Percentiles rank a stretch among this genome's conserved stretches.
phyloP scores from a whole-genome alignment of 2,888 invertebrate species.

The Orchesella flavescens region DNA sequence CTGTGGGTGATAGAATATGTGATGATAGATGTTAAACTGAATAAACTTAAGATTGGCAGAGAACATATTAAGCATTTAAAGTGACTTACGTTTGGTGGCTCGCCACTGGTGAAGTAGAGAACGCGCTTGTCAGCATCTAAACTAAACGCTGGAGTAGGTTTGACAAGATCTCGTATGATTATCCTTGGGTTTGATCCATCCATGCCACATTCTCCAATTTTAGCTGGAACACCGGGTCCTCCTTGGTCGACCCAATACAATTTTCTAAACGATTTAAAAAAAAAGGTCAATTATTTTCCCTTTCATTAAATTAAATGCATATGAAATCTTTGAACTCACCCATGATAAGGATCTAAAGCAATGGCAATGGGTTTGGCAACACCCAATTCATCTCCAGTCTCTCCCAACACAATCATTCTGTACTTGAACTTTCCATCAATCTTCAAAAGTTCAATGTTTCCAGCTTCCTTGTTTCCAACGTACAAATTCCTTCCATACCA shows the following conservation, averaged over 20 bases:
- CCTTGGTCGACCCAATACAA: slow-evolving; percentile 98
- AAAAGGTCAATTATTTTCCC: too few species aligned
- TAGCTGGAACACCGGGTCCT: slow-evolving; percentile 88
- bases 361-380: slow-evolving; percentile 91
- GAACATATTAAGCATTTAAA: too few species aligned
- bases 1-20: too few species aligned
- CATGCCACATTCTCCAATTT: slow-evolving; percentile 89
- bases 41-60: too few species aligned
- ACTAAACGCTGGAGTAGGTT: slow-evolving; percentile 84
- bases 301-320: too few species aligned
- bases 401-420: slow-evolving; percentile 88
- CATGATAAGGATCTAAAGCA: slow-evolving; percentile 93
- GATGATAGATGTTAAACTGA: too few species aligned
- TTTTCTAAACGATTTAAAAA: slow-evolving; percentile 77
- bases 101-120: slow-evolving; percentile 90
- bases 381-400: slow-evolving; percentile 87
- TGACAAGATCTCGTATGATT: slow-evolving; percentile 81
- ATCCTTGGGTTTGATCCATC: slow-evolving; percentile 88
- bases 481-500: slow-evolving; percentile 97
- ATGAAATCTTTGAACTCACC: slow-evolving; percentile 77
- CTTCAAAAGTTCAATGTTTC: slow-evolving; percentile 91
- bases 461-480: slow-evolving; percentile 90
- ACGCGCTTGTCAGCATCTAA: slow-evolving; percentile 82
- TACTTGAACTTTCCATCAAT: slow-evolving; percentile 89
- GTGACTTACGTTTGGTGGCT: slow-evolving; percentile 80